A percentile compares a stretch with the other conserved stretches of the same genome.
Conservation (phyloP, 2,113 vertebrate species). For the Acrocephalus kingi region DNA sequence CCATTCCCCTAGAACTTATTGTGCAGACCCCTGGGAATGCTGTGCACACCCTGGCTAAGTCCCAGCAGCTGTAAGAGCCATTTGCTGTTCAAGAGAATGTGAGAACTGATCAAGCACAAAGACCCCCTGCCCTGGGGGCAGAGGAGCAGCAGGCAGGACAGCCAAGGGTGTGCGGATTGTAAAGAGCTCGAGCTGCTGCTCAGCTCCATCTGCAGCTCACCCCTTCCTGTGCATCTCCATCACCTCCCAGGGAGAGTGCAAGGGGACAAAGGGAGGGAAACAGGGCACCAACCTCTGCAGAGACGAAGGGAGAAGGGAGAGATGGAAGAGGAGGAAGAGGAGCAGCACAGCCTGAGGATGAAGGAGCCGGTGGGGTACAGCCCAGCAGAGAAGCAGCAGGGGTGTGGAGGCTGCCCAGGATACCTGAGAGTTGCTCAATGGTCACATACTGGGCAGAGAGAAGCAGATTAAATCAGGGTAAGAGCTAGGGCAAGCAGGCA, state of each 20-base stretch:
- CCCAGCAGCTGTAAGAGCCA: background rate
- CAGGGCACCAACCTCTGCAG: conserved; percentile 80
- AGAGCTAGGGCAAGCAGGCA: background rate
- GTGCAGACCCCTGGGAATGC: background rate
- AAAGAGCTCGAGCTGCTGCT: background rate
- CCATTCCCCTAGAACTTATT: background rate
- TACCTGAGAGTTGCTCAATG: conserved; percentile 86
- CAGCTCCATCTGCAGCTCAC: background rate
- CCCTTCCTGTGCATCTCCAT: background rate
- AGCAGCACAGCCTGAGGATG: conserved; percentile 68
- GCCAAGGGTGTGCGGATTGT: fast-evolving
- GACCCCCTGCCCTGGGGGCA: background rate
- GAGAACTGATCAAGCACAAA: background rate
- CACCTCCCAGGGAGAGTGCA: background rate
- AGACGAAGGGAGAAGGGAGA: conserved; percentile 72
- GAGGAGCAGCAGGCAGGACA: background rate
- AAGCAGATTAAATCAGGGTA: background rate
- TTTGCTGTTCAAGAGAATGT: background rate
- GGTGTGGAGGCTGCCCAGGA: conserved; percentile 76
- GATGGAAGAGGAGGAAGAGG: conserved; percentile 68
- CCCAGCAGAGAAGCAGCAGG: conserved; percentile 60
- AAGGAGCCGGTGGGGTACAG: conserved; percentile 46
- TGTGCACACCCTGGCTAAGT: background rate
- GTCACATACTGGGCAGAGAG: conserved; percentile 85
- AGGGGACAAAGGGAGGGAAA: background rate